Evolutionary conservation across 30 jellyfish, hydroid and myxozoan species (phyloP).

Genomic region (Mastigias papua): DNA sequence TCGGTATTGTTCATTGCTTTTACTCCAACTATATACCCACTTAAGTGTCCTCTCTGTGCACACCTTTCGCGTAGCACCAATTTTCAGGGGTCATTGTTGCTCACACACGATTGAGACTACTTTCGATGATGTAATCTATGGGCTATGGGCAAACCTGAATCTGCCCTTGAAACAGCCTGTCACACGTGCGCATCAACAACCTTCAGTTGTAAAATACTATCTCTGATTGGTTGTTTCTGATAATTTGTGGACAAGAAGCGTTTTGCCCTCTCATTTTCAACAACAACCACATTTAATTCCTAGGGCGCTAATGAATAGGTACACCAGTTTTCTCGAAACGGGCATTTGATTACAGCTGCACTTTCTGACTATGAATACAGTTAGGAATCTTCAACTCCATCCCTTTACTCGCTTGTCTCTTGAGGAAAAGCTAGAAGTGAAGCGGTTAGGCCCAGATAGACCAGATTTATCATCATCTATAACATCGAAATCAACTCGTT

Average conservation of each 20-base stretch:
- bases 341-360: not conserved
- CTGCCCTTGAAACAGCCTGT: conserved; percentile 22
- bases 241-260: conserved; percentile 1
- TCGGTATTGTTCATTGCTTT: not conserved
- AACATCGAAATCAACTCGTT: conserved; percentile 4
- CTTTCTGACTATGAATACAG: conserved; percentile 11
- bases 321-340: not conserved
- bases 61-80: not conserved
- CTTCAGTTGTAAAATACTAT: not conserved
- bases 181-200: conserved; percentile 4
- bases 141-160: conserved; percentile 12
- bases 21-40: not conserved
- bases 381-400: conserved; percentile 25
- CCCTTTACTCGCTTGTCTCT: conserved; percentile 17
- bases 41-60: not conserved
- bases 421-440: conserved; percentile 44
- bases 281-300: conserved; percentile 17
- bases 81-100: not conserved
- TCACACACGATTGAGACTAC: not conserved
- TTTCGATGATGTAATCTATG: not conserved
- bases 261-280: conserved; percentile 15
- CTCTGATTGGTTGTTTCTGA: conserved; percentile 38
- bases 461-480: conserved; percentile 21
- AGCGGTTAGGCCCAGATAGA: conserved; percentile 55
- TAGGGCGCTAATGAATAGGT: not conserved